Conservation (phyloP, 2,113 vertebrate species). For the Rousettus leschenaultii region DNA sequence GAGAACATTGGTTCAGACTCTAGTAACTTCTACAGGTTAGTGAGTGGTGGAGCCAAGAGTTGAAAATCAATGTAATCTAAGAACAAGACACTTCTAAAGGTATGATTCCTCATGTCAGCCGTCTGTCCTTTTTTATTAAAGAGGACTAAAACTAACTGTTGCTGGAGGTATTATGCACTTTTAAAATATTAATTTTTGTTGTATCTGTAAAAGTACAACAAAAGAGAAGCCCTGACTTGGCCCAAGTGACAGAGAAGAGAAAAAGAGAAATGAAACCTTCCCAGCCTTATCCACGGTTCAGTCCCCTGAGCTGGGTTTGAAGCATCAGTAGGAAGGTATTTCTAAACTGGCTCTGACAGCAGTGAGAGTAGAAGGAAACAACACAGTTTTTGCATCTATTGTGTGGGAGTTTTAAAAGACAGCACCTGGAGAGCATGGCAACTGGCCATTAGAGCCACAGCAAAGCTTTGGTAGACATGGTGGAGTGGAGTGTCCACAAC, state of each 20-base stretch:
- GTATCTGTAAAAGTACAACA: not conserved
- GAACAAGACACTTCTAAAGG: not conserved
- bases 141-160: not conserved
- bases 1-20: not conserved
- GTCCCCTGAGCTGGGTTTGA: not conserved
- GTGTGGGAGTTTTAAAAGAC: not conserved
- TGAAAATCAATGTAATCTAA: not conserved
- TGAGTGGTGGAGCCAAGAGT: not conserved
- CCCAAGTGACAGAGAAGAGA: not conserved
- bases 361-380: not conserved
- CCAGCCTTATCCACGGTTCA: not conserved
- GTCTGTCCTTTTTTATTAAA: not conserved
- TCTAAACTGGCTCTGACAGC: not conserved
- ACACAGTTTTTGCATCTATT: not conserved
- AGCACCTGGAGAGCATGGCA: fast-evolving
- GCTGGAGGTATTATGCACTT: not conserved
- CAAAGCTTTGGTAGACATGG: not conserved
- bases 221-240: not conserved
- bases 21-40: not conserved
- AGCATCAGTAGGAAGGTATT: not conserved
- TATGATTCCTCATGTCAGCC: not conserved
- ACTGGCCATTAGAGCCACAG: not conserved
- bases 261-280: not conserved
- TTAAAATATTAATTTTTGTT: not conserved
- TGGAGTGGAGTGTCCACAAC: not conserved